These are phyloP conservation scores for Meta bourneti DNA, from an alignment of 2,888 invertebrate genomes.

Conservation along the genomic window DNA sequence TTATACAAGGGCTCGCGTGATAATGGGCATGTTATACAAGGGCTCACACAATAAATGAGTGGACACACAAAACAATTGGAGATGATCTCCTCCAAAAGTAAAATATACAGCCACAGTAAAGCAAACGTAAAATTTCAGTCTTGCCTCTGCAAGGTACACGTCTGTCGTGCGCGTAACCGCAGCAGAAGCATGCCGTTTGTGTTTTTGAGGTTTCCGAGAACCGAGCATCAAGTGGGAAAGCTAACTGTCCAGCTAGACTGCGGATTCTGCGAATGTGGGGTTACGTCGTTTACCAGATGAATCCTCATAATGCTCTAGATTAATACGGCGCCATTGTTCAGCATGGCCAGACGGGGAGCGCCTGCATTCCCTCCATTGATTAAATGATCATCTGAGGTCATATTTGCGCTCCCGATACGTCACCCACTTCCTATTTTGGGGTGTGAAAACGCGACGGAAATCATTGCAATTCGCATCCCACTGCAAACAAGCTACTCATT, in stretches of 20 bases:
- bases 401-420: slow-evolving; percentile 25
- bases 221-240: too few relatives aligned
- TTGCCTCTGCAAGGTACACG: too few relatives aligned
- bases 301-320: slow-evolving; percentile 48
- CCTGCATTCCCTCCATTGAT: slow-evolving; percentile 25
- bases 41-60: too few relatives aligned
- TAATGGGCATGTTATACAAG: too few relatives aligned
- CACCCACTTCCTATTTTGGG: slow-evolving; percentile 40
- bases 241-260: background rate
- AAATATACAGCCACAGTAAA: too few relatives aligned
- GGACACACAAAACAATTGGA: too few relatives aligned
- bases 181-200: too few relatives aligned
- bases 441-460: slow-evolving; percentile 32
- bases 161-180: too few relatives aligned
- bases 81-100: too few relatives aligned
- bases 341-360: slow-evolving; percentile 14
- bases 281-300: slow-evolving; percentile 5
- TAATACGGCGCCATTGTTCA: slow-evolving; percentile 32
- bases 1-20: too few relatives aligned
- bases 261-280: slow-evolving; percentile 30
- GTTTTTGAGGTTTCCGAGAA: too few relatives aligned
- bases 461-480: background rate
- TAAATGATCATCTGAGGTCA: slow-evolving; percentile 43
- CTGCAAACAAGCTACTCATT: background rate
- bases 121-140: too few relatives aligned